Base-by-base conservation (phyloP, 2,797 vertebrate species). In the Dromococcyx pavoninus region DNA sequence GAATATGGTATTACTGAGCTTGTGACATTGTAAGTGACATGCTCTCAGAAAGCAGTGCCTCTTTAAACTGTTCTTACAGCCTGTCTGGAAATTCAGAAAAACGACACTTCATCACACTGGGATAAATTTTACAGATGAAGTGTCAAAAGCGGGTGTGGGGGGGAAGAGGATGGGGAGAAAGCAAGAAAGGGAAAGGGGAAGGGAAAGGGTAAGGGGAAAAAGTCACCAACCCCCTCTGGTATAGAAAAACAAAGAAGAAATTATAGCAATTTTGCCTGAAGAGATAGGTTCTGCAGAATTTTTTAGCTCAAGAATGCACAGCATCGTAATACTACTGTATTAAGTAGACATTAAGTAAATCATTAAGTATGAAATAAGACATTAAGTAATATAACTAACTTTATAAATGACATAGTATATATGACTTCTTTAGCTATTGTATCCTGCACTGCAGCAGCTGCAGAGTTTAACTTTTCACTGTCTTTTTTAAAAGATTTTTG, bases 161-260 rank as follows among this genome's bases (percentile, higher is more conserved):
- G 15, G 14, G 27, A 12, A 18, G 10, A 4, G 22, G 17, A 64
- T n/a, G 24, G 10, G 10, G 15, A 27, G n/a, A 48, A 11, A 11
- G 24, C 30, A 6, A 6, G 3, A 18, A 27, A 27, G 18, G 25
- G 11, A 17, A 19, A 27, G n/a, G 13, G 4, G 27, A 21, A 62
- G 28, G 10, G 11, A n/a, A n/a, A n/a, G n/a, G n/a, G n/a, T n/a
- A n/a, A n/a, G n/a, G n/a, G n/a, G n/a, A n/a, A n/a, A n/a, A n/a
- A n/a, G n/a, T n/a, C n/a, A n/a, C n/a, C n/a, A n/a, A n/a, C n/a
- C 1, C 0, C 2, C 0, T 21, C 3, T 6, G 18, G 5, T 23
- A 16, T 2, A 64, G 13, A 46, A 56, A 56, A 66, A 48, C 87
- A 16, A 37, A 48, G 33, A 2, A 53, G 58, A 79, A 69, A 48